Base-by-base conservation (phyloP, 2,888 invertebrate species). In the Bugulina stolonifera region DNA sequence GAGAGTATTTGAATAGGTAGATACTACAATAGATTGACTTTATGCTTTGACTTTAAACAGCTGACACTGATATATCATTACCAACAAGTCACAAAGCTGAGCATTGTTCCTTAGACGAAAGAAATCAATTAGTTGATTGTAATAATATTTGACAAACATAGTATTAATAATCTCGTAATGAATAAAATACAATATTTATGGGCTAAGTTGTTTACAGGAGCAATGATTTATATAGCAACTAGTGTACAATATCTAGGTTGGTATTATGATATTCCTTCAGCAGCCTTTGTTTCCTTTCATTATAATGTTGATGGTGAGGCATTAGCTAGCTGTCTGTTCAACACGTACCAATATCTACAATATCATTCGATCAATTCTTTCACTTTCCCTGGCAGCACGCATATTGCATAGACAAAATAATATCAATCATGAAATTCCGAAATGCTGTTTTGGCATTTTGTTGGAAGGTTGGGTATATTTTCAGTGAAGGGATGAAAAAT, bases 61-160 rank as follows among this genome's bases (percentile, higher is more conserved):
- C 57, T 52, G 25, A 57, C 25, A 25, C 57, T 5, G 57, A 14
- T 5, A 57, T 5, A 23, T 57, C n/a, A 5, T 25, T 57, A 23
- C 25, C 25, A 25, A 57, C 57, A 64, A 64, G 64, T 64, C 64
- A 64, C 32, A 22, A 64, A 64, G 64, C 64, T 32, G 32, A 14
- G 29, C 23, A 23, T 55, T 64, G 64, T 43, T 43, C 10, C 43
- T 43, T 43, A 10, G 5, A 18, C n/a, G 18, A 43, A 43, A 43
- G 43, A 43, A 43, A 43, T 43, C 43, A 43, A 43, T 43, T 43
- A 43, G 18, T 18, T 43, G 43, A 43, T 43, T 43, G 43, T 43
- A 43, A 43, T 43, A 43, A 43, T 18, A 43, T 43, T 43, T 10
- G 43, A 5, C 43, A 43, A 43, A 43, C n/a, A 18, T 43, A 43